A percentile compares a stretch with the other conserved stretches of the same genome.
Conservation (phyloP, 53 echinoderm and acorn worm genomes). For the Henricia sp. region DNA sequence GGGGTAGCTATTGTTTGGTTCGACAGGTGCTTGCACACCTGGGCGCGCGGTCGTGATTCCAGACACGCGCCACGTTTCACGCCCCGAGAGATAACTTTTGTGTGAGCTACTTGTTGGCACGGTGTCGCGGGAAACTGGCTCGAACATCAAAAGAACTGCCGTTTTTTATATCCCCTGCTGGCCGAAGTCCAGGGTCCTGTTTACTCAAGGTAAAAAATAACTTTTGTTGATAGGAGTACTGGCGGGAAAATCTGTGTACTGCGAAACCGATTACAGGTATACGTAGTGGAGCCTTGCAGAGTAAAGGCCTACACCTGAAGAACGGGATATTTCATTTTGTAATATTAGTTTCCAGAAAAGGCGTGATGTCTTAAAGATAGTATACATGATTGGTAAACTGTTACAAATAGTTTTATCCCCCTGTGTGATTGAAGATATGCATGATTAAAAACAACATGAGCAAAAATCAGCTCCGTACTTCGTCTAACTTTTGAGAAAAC, state of each 20-base stretch:
- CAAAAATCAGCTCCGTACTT: too few species aligned
- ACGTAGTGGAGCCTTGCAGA: neutral
- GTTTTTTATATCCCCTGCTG: conserved; percentile 4
- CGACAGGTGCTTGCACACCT: conserved; percentile 54
- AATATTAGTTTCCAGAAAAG: too few species aligned
- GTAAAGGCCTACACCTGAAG: neutral
- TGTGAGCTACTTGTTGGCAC: conserved; percentile 1
- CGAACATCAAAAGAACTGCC: conserved; percentile 35
- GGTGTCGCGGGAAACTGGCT: neutral
- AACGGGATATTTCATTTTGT: too few species aligned
- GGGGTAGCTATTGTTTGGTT: neutral
- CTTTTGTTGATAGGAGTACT: conserved; percentile 4
- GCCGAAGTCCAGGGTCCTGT: conserved; percentile 33
- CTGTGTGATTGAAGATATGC: too few species aligned
- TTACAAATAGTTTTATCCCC: too few species aligned
- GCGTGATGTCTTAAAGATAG: too few species aligned
- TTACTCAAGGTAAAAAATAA: conserved; percentile 13
- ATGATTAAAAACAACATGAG: too few species aligned
- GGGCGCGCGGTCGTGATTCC: neutral
- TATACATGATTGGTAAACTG: too few species aligned
- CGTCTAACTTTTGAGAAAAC: too few species aligned
- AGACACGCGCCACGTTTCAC: conserved; percentile 51
- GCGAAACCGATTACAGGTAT: neutral
- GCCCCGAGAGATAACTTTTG: conserved; percentile 59
- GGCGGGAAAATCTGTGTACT: conserved; percentile 32